A percentile compares a stretch with the other conserved stretches of the same genome.
Conservation (phyloP, 2,113 vertebrate species). For the Crotalus helleri region DNA sequence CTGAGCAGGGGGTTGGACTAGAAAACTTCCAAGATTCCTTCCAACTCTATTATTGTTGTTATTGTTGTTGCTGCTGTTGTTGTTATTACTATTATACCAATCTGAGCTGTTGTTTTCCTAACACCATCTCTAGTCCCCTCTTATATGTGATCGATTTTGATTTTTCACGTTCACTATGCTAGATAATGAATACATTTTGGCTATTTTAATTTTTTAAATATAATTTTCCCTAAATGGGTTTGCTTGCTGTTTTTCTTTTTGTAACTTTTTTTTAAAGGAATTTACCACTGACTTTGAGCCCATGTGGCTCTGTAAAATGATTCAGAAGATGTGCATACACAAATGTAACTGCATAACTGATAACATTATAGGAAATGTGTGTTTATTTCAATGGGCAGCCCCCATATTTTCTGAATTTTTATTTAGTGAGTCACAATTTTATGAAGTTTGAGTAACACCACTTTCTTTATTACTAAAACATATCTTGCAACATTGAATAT, state of each 20-base stretch:
- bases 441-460: neutral
- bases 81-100: neutral
- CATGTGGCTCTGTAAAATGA: neutral
- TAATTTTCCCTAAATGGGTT: neutral
- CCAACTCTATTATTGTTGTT: no score
- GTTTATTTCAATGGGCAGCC: neutral
- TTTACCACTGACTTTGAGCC: neutral
- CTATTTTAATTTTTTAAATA: neutral
- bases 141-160: neutral
- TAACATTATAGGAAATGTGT: neutral
- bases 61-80: no score
- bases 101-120: neutral
- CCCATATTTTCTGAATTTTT: neutral
- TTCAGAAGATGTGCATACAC: neutral
- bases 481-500: neutral
- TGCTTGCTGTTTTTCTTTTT: neutral
- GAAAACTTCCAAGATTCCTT: no score
- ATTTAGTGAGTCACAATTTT: neutral
- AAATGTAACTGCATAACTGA: neutral
- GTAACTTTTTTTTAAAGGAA: neutral
- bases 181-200: neutral
- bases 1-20: no score
- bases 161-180: neutral
- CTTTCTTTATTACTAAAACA: neutral
- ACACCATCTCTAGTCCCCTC: neutral